Evolutionary conservation across 2,113 vertebrate genomes (phyloP).

Genomic region (Nycticebus coucang): DNA sequence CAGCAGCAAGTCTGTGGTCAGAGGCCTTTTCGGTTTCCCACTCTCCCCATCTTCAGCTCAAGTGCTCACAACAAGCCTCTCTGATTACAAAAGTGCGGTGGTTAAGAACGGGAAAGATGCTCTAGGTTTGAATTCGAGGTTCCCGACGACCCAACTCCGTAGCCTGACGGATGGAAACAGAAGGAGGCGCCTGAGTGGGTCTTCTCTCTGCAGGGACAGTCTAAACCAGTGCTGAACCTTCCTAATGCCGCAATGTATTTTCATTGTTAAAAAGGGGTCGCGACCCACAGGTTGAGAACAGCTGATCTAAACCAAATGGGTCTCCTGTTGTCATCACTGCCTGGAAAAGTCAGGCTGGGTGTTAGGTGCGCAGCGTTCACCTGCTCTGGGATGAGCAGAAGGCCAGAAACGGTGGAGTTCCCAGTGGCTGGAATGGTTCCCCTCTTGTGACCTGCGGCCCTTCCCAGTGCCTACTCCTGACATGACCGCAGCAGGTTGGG

Average conservation of each 20-base stretch:
- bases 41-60: neutral
- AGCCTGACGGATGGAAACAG: neutral
- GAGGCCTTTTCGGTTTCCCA: neutral
- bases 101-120: neutral
- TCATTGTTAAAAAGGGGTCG: too few species aligned
- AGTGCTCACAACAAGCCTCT: neutral
- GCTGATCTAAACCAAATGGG: neutral
- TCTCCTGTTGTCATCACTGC: neutral
- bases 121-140: neutral
- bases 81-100: neutral
- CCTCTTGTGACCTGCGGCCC: neutral
- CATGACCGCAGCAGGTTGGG: too few species aligned
- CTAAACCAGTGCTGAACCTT: too few species aligned
- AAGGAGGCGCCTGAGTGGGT: neutral
- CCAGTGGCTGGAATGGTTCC: neutral
- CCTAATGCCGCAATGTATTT: too few species aligned
- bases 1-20: neutral
- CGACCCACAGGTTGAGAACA: too few species aligned
- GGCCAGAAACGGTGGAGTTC: fast-evolving
- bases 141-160: fast-evolving
- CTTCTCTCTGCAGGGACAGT: neutral
- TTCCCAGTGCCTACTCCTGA: neutral
- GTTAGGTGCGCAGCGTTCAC: fast-evolving
- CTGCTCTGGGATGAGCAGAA: neutral
- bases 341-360: neutral